Conservation (phyloP, 2,888 invertebrate genomes). For the Lacanobia wlatinum region DNA sequence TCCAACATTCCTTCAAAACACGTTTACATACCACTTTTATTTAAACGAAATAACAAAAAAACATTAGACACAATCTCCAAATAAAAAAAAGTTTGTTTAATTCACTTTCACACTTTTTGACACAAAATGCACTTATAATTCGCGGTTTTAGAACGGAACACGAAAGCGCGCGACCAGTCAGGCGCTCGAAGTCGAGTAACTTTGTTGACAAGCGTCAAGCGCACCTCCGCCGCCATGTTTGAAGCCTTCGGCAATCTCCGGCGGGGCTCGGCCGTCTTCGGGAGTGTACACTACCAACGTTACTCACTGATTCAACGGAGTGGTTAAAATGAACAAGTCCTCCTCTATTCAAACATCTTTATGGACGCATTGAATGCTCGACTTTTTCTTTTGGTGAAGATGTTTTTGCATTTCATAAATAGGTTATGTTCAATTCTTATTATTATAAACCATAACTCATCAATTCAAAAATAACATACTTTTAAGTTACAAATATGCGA, state of each 20-base stretch:
- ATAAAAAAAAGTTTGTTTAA: conserved; percentile 61
- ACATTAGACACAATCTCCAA: conserved; percentile 62
- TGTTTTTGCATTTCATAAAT: conserved; percentile 7
- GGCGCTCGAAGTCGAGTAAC: conserved; percentile 79
- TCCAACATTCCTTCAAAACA: conserved; percentile 73
- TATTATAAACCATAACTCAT: neutral
- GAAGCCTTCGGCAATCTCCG: conserved; percentile 83
- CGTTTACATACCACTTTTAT: conserved; percentile 68
- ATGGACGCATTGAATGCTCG: conserved; percentile 29
- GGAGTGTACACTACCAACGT: conserved; percentile 56
- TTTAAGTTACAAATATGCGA: too few relatives aligned
- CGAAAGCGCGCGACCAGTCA: conserved; percentile 78
- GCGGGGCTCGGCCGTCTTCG: conserved; percentile 74
- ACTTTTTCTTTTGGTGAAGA: conserved; percentile 21
- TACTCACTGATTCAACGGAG: conserved; percentile 63
- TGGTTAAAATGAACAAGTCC: conserved; percentile 63
- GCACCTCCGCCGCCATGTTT: conserved; percentile 84
- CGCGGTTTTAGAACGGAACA: conserved; percentile 65
- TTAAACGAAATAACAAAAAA: conserved; percentile 56
- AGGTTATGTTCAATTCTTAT: conserved; percentile 2
- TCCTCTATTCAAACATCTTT: conserved; percentile 55
- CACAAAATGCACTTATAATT: conserved; percentile 72
- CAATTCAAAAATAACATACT: too few relatives aligned
- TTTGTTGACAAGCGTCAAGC: conserved; percentile 89
- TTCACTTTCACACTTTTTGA: conserved; percentile 74